These are phyloP conservation scores for Zaprionus kolodkinae DNA, from an alignment of 1,140 invertebrate genomes.

Conservation along the genomic window DNA sequence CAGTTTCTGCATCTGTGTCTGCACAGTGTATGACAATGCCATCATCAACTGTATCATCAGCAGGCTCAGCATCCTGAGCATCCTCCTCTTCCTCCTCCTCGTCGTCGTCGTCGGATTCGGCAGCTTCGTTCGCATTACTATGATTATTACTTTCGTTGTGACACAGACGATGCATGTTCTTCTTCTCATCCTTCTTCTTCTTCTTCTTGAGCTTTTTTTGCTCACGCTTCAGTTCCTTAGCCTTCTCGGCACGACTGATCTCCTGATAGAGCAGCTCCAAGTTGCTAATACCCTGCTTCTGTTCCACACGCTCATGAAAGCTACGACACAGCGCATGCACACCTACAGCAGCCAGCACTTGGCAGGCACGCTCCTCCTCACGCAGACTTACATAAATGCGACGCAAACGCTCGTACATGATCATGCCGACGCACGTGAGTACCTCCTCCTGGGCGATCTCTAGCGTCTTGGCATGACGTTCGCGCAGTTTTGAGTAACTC, in stretches of 20 bases:
- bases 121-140: constrained; percentile 50
- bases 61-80: constrained; percentile 30
- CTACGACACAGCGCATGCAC: constrained; percentile 94
- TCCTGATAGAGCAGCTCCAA: constrained; percentile 92
- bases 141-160: constrained; percentile 37
- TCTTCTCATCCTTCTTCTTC: constrained; percentile 91
- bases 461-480: constrained; percentile 96
- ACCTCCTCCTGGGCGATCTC: constrained; percentile 98
- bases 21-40: constrained; percentile 55
- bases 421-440: constrained; percentile 95
- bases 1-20: constrained; percentile 28
- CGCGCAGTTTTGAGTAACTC: constrained; percentile 88
- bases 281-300: constrained; percentile 94
- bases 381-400: constrained; percentile 92
- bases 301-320: constrained; percentile 95
- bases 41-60: constrained; percentile 57
- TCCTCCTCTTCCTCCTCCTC: constrained; percentile 47
- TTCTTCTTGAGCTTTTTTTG: constrained; percentile 94
- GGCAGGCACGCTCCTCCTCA: constrained; percentile 96
- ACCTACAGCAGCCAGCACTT: constrained; percentile 94
- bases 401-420: constrained; percentile 94
- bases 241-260: constrained; percentile 92
- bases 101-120: constrained; percentile 54
- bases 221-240: constrained; percentile 92
- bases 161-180: constrained; percentile 81